Base-by-base conservation (phyloP, 2,113 vertebrate species). In the Crocuta crocuta region DNA sequence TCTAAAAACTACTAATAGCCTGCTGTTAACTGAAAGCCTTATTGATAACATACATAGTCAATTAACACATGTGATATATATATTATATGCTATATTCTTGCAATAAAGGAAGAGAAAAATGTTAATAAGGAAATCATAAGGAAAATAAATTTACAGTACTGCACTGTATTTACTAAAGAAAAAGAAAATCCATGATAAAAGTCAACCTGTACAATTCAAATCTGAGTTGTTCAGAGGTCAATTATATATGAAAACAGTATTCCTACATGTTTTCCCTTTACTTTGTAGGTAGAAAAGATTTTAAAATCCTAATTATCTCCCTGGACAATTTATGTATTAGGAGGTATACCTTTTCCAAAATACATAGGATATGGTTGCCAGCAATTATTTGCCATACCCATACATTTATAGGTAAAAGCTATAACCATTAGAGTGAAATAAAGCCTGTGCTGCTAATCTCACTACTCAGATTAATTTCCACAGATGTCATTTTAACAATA, bases 361-460 rank as follows among this genome's bases (percentile, higher is more conserved):
- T 53, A 48, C 24, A 39, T n/a, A 58, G 10, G 24, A 9, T 58
- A 86, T 45, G 2, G 3, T 87, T 97, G 45, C 79, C 70, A 97
- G n/a, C 50, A 89, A 96, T 58, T 58, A 89, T 31, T 91, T 87
- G 26, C 53, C 26, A 2, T 90, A 50, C 2, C 9, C 4, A 13
- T 31, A 28, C 31, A 66, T 66, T 95, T 82, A 55, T 78, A 97
- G 68, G 68, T 53, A 81, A 97, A 31, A 15, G 26, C 7, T 65
- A 1, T 65, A 89, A 87, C 53, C 58, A 2, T 28, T 95, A 33
- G 19, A 63, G 55, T 70, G 33, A 90, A 73, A 50, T 95, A 66
- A 65, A 78, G 50, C 65, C 19, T 15, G 24, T 79, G 28, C n/a
- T 97, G 28, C 53, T 97, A 83, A 43, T 31, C 15, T 98, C 79